These are phyloP conservation scores for Rafetus swinhoei DNA, from an alignment of 2,113 vertebrate species.

Conservation along the genomic window DNA sequence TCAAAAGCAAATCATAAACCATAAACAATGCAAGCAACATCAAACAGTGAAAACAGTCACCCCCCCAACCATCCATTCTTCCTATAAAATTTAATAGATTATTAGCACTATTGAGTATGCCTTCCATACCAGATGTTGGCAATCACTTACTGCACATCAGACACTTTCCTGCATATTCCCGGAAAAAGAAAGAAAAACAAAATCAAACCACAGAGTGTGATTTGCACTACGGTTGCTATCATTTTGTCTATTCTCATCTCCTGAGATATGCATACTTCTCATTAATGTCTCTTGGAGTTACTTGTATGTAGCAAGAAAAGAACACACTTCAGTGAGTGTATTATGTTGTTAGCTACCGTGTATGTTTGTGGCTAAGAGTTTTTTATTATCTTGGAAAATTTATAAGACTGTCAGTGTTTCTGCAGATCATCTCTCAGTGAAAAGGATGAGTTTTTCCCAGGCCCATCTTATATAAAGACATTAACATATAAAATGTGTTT, in stretches of 20 bases:
- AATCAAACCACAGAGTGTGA: background rate
- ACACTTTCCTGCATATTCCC: background rate
- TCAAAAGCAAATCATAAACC: conserved; percentile 52
- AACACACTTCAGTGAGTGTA: background rate
- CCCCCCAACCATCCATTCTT: conserved; percentile 43
- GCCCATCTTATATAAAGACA: background rate
- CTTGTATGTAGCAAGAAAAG: background rate
- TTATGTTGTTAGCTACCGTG: background rate
- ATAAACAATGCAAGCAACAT: conserved; percentile 70
- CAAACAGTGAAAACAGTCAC: conserved; percentile 70
- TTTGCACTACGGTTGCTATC: background rate
- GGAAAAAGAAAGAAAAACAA: background rate
- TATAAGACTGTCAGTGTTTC: background rate
- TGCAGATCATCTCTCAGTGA: background rate
- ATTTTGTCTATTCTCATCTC: background rate
- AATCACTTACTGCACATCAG: conserved; percentile 63
- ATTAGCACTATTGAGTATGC: conserved; percentile 51
- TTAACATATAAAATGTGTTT: background rate
- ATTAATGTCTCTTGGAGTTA: background rate
- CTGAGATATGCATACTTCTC: background rate
- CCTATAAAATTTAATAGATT: conserved; percentile 30
- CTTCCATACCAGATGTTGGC: conserved; percentile 74
- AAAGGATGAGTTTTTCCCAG: background rate
- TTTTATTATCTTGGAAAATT: background rate
- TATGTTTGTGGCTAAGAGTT: background rate